These are phyloP conservation scores for Aleiodes alternator DNA, from an alignment of 2,888 invertebrate genomes.

Conservation along the genomic window DNA sequence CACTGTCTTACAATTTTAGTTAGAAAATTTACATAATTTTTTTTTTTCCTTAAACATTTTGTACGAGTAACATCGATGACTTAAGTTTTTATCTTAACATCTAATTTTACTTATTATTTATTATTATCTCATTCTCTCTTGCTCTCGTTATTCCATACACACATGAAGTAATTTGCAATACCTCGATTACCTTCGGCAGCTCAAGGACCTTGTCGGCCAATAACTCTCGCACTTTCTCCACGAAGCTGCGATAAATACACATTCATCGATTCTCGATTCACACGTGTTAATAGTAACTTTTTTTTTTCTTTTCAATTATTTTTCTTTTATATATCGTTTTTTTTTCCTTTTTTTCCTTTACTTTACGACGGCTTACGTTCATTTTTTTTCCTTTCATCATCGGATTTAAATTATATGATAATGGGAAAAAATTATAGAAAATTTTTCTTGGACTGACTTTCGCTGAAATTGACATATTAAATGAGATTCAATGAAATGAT, in stretches of 20 bases:
- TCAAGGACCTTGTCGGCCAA: conserved; percentile 19
- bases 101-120: conserved; percentile 14
- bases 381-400: background rate
- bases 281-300: conserved; percentile 31
- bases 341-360: background rate
- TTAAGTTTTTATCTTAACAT: conserved; percentile 61
- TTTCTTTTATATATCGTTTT: background rate
- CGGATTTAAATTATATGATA: no score
- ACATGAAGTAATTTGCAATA: background rate
- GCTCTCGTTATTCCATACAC: background rate
- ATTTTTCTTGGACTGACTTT: background rate
- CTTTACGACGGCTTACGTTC: conserved; percentile 37
- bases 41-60: conserved; percentile 63
- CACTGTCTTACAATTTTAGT: conserved; percentile 58
- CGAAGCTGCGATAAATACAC: conserved; percentile 13
- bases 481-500: background rate
- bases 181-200: background rate
- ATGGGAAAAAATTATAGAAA: background rate
- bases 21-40: conserved; percentile 69
- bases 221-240: conserved; percentile 31
- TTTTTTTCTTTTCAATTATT: conserved; percentile 8
- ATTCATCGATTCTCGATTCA: conserved; percentile 25
- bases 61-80: conserved; percentile 73
- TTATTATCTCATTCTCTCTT: conserved; percentile 28
- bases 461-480: background rate